Base-by-base conservation (phyloP, 2,113 vertebrate species). In the Oophaga pumilio region DNA sequence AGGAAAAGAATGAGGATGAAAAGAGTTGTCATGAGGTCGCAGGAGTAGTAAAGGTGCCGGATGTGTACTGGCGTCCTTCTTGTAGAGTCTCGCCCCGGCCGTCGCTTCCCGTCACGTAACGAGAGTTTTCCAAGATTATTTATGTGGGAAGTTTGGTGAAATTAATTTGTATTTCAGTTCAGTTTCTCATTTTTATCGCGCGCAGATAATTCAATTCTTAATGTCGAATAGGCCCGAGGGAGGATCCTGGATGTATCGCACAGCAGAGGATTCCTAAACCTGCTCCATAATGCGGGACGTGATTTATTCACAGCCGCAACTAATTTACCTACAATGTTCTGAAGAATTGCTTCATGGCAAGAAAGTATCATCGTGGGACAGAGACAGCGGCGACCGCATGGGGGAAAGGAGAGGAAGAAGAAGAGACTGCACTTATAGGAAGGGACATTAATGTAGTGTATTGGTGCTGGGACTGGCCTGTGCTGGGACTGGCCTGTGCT, bases 91-190 rank as follows among this genome's bases (percentile, higher is more conserved):
- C 49, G 53, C 13, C 24, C 62, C 17, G 20, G 43, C 11, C 81
- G 17, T 69, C 14, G 18, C 43, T 26, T 52, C 33, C 20, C 24
- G 43, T 60, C 56, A 43, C 33, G 10, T 76, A 76, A 85, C 62
- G 69, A 73, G 20, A 57, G 52, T 28, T 57, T 73, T 57, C 57
- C 28, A 57, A 49, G 59, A 69, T 68, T 68, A 86, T 86, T 60
- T 78, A 86, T 86, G 62, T 79, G 76, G 50, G 62, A 69, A 79
- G 60, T 86, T 79, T 86, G 85, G 33, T 56, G 76, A 86, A 86
- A 86, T 86, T 79, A 79, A 86, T 86, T 78, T 77, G 76, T 79
- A 79, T 86, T 79, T 79, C 60, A 79, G 56, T 86, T 43, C 50
- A 79, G 60, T 79, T 86, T 86, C 85, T 86, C 85, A 79, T 80